Base-by-base conservation (phyloP, 2,113 vertebrate species). In the Xiphorhynchus elegans region DNA sequence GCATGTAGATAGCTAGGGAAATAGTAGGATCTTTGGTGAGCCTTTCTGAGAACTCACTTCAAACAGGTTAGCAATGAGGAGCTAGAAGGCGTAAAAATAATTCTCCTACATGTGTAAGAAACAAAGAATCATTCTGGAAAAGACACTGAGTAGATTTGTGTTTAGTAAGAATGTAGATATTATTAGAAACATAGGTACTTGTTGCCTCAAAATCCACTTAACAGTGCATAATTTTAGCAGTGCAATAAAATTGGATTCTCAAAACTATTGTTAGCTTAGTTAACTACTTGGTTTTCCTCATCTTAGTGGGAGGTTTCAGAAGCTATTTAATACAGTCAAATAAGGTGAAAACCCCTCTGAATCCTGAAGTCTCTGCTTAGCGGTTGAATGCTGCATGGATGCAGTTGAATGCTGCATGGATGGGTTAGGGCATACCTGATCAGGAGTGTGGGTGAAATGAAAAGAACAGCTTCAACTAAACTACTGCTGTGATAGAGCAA, bases 121-220 rank as follows among this genome's bases (percentile, higher is more conserved):
- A 80, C 29, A 70, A 94, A 40, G 44, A 84, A 55, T n/a, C 2
- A 75, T 44, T 69, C 50, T 91, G 53, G n/a, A 69, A 95, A 95
- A 64, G 68, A 35, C 23, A 58, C 7, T 40, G 33, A 59, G 29
- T 18, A 92, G 96, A 81, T 85, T 40, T 95, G 23, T 96, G 60
- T 95, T 97, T 60, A 87, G 50, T 52, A 80, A 64, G 39, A 93
- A 72, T 7, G 6, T 21, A 64, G n/a, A 5, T 81, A 63, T 86
- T 95, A 64, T 88, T 91, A 69, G 72, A 91, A 91, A 67, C 31
- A 35, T 63, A 83, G 64, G 31, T 94, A 90, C 79, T 26, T 88
- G 70, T 93, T 89, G 59, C 80, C 84, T 74, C 72, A 94, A 85
- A 97, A 94, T 96, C 84, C 92, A 94, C 93, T 94, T 95, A 96